Evolutionary conservation across 1,140 invertebrate species (phyloP), one percentile per base, ranked within the genome.

Genomic region (Diachasma alloeum): DNA sequence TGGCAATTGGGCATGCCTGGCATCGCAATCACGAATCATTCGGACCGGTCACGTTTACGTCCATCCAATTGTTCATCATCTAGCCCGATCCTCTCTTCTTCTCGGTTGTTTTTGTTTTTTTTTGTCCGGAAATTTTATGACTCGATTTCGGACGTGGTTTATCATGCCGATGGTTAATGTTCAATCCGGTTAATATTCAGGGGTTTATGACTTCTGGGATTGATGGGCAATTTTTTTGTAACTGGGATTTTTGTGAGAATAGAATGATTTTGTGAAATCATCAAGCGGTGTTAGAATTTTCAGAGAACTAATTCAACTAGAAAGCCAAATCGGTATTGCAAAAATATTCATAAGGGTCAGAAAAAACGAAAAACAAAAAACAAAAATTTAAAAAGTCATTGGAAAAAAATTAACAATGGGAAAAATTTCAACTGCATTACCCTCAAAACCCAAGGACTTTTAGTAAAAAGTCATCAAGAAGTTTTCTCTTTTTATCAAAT

Each of bases 1-100:
- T 31, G 31, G 2, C 31, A 6, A 31, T 31, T 31, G 31, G 31
- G 31, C 6, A 31, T 31, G 31, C 31, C 31, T 31, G 42, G 66
- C 75, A 48, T 15, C n/a, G 69, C 76, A 76, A 80, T 80, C 73
- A 74, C 68, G 75, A 79, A 79, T 79, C 78, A 77, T 77, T 59
- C 67, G 59, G 42, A 74, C 75, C 74, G 42, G 71, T 79, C 72
- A 77, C 74, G 66, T 69, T 79, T 79, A 42, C 72, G 72, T 79
- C 69, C 78, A 74, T 75, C 39, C 48, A 44, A 74, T 76, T 74
- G 56, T 79, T 74, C 76, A 79, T 76, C 56, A 53, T 71, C 46
- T 37, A 42, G 39, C 44, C 15, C 46, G 42, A 11, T 44, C n/a
- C 36, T 19, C 31, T 6, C 31, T 31, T 31, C 31, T 31, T 31